These are phyloP conservation scores for Neomonachus schauinslandi DNA, from an alignment of 2,113 vertebrate genomes.

Conservation along the genomic window DNA sequence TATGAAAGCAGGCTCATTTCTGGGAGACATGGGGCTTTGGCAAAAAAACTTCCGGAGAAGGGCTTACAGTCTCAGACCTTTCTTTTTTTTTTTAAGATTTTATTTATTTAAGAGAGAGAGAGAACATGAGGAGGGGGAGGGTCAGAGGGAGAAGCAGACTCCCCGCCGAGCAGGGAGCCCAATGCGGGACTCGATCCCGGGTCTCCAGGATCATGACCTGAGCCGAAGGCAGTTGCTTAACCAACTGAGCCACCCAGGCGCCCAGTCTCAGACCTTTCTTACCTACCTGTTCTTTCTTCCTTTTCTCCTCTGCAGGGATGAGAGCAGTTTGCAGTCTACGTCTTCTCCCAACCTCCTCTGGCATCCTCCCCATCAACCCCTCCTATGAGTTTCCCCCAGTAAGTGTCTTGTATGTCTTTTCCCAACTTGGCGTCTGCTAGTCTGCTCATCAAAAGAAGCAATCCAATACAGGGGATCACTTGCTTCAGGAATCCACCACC, in stretches of 20 bases:
- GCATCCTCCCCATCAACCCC: background rate
- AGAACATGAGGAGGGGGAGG: too few relatives aligned
- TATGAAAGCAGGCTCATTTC: background rate
- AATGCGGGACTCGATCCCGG: too few relatives aligned
- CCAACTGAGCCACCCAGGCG: too few relatives aligned
- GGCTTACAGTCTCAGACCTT: too few relatives aligned
- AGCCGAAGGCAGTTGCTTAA: too few relatives aligned
- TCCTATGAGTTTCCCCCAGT: background rate
- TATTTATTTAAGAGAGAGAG: too few relatives aligned
- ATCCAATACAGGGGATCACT: background rate
- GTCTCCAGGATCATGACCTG: too few relatives aligned
- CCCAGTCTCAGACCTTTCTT: too few relatives aligned
- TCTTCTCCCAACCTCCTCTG: background rate
- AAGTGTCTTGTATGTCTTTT: background rate
- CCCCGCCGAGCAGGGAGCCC: too few relatives aligned
- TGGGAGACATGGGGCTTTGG: background rate
- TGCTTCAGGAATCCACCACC: background rate
- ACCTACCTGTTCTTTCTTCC: background rate
- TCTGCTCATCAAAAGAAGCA: background rate
- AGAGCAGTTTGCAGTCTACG: background rate
- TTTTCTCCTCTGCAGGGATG: background rate
- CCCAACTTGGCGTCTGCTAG: background rate
- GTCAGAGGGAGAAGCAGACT: too few relatives aligned
- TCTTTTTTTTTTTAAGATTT: too few relatives aligned
- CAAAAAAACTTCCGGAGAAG: background rate